These are phyloP conservation scores for Hyles euphorbiae DNA, from an alignment of 1,140 invertebrate genomes.

Conservation along the genomic window DNA sequence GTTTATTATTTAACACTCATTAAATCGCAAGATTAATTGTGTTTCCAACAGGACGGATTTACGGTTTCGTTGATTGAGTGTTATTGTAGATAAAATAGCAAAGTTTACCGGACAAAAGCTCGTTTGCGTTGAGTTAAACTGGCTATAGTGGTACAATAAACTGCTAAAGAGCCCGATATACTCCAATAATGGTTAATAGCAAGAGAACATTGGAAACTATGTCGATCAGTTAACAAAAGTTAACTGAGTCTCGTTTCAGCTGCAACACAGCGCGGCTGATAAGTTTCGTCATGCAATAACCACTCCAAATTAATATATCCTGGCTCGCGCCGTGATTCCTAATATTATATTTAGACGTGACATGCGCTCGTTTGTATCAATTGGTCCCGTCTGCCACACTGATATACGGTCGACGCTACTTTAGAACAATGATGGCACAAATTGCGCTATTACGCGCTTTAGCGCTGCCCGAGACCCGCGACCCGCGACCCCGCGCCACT, in stretches of 20 bases:
- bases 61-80: no score
- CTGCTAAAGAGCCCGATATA: no score
- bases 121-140: no score
- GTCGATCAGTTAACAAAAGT: not conserved
- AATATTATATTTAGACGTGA: slow-evolving; percentile 76
- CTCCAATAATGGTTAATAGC: no score
- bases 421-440: slow-evolving; percentile 72
- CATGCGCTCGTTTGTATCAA: slow-evolving; percentile 74
- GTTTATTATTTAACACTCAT: no score
- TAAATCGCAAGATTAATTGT: no score
- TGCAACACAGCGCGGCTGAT: slow-evolving; percentile 15
- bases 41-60: no score
- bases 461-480: slow-evolving; percentile 37
- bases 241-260: slow-evolving; percentile 6
- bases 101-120: no score
- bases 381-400: slow-evolving; percentile 68
- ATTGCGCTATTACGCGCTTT: slow-evolving; percentile 66
- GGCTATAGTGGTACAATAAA: no score
- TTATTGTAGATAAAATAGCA: no score
- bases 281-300: slow-evolving; percentile 49
- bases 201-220: no score
- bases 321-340: slow-evolving; percentile 74
- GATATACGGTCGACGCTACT: slow-evolving; percentile 71
- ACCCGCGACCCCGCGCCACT: slow-evolving; percentile 23
- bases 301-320: slow-evolving; percentile 74